These are phyloP conservation scores for Ameiurus melas DNA, from an alignment of 2,113 vertebrate genomes.

Conservation along the genomic window DNA sequence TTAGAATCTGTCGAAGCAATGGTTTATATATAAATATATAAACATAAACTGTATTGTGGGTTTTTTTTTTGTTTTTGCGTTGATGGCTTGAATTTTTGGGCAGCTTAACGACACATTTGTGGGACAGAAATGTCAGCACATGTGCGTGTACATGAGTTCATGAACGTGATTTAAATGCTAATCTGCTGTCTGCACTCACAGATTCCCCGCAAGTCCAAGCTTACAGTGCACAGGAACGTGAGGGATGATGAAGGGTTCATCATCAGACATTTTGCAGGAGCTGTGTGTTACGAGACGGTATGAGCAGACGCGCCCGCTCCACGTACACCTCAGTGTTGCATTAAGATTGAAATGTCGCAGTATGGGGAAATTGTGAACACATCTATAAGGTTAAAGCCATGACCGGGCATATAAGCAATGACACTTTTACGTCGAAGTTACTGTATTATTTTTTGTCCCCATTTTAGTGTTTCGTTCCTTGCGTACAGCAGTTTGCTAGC, in stretches of 20 bases:
- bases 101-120: too few relatives aligned
- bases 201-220: constrained; percentile 96
- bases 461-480: background rate
- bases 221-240: constrained; percentile 93
- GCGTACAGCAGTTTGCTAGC: too few relatives aligned
- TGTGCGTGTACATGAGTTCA: background rate
- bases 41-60: too few relatives aligned
- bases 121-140: background rate
- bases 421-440: background rate
- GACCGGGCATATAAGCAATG: background rate
- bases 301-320: background rate
- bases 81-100: too few relatives aligned
- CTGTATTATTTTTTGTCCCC: too few relatives aligned
- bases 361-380: background rate
- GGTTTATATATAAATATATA: too few relatives aligned
- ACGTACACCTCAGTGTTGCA: background rate
- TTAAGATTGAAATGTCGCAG: background rate
- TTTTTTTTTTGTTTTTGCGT: too few relatives aligned
- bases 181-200: constrained; percentile 57
- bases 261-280: constrained; percentile 94
- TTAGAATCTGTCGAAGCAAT: background rate
- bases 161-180: background rate
- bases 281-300: constrained; percentile 98
- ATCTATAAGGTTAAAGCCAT: background rate
- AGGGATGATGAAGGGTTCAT: constrained; percentile 97